Base-by-base conservation (phyloP, 2,113 vertebrate species). In the Clinocottus analis region DNA sequence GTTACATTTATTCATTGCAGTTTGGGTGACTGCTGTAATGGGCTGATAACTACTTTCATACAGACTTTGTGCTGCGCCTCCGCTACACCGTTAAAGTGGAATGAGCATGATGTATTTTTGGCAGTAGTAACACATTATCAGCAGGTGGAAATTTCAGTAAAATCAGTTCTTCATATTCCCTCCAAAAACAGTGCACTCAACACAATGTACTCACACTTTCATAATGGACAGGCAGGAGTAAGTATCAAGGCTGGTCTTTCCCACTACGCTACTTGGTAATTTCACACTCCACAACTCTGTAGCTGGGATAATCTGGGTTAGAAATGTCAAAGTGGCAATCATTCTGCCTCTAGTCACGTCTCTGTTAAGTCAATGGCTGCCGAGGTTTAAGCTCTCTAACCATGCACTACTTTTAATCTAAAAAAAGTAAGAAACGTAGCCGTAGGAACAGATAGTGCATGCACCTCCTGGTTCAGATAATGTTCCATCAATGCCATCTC, bases 281-380 rank as follows among this genome's bases (percentile, higher is more conserved):
- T 88, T 82, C 73, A 84, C 78, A 75, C 60, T 79, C 35, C 58
- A 47, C 72, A 75, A 41, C 78, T 65, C 66, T 61, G 69, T 70
- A 33, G 43, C 45, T 65, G 5, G 60, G 47, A 72, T 80, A 83
- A 82, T 79, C 82, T 77, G 23, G 53, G 45, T 73, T 77, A 79
- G 75, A 79, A 74, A 74, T 53, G 33, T 64, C 59, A 49, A 65
- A 78, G 60, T 63, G 47, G 74, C 55, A 79, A 72, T 79, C 67
- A 75, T 33, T 58, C 33, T 53, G 27, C 62, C 3, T 63, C 27
- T n/a, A 45, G 23, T 59, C 7, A 66, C 41, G 21, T 61, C 25
- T 53, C 27, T 67, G 29, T 68, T 45, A 73, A 9, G 13, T 67
- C 72, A 72, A 23, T 53, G 35, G 70, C 27, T 27, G 67, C 33